Percentiles rank a stretch among this genome's conserved stretches.
Conservation (phyloP, 1,140 invertebrate species). For the Rhyzopertha dominica region DNA sequence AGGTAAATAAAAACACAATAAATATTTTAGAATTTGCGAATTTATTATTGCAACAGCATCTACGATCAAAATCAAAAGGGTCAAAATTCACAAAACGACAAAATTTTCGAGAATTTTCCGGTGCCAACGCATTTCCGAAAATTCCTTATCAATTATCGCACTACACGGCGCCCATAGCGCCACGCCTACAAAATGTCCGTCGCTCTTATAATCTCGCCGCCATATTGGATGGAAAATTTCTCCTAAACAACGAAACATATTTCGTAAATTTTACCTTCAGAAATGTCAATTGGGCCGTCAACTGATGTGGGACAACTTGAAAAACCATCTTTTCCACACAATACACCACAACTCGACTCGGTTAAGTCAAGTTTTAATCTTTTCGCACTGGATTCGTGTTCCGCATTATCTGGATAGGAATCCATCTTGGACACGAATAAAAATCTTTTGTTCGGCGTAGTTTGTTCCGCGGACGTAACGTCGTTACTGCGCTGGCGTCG, state of each 20-base stretch:
- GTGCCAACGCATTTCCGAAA: too few relatives aligned
- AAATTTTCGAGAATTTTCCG: too few relatives aligned
- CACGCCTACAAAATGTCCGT: slow-evolving; percentile 45
- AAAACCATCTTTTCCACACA: slow-evolving; percentile 35
- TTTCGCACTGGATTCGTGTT: slow-evolving; percentile 43
- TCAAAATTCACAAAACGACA: too few relatives aligned
- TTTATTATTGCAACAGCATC: slow-evolving; percentile 2
- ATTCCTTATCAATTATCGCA: too few relatives aligned
- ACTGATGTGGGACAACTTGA: slow-evolving; percentile 35
- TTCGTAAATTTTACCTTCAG: slow-evolving; percentile 45
- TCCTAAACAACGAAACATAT: slow-evolving; percentile 44
- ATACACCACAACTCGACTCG: slow-evolving; percentile 34
- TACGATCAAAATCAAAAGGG: slow-evolving; percentile 13
- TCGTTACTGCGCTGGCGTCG: too few relatives aligned
- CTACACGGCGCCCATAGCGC: slow-evolving; percentile 21
- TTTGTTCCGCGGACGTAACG: too few relatives aligned
- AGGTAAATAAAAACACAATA: neutral
- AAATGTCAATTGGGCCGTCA: slow-evolving; percentile 29
- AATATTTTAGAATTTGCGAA: slow-evolving; percentile 7
- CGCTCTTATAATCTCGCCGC: slow-evolving; percentile 38
- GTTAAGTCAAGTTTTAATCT: slow-evolving; percentile 40
- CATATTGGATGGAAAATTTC: slow-evolving; percentile 44
- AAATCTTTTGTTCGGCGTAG: too few relatives aligned
- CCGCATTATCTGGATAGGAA: slow-evolving; percentile 40
- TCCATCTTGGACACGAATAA: slow-evolving; percentile 47